Evolutionary conservation across 2,888 invertebrate species (phyloP), one percentile per base, ranked within the genome.

Genomic region (Thymelicus lineola): DNA sequence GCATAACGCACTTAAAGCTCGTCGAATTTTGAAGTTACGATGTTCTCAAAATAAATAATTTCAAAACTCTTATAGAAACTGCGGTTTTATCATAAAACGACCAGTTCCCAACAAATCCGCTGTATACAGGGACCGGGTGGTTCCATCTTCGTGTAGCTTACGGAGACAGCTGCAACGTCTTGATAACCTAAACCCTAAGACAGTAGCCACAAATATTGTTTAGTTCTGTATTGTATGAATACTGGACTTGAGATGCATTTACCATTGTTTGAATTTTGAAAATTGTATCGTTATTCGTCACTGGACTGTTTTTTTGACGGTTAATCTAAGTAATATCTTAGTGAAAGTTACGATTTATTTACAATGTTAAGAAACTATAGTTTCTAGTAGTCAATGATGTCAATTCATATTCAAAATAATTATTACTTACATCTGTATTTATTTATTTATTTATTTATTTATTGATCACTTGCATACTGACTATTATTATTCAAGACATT

Each of bases 141-240:
- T 50, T 50, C 12, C 17, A 50, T 50, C 48, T 38, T 38, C 42
- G 15, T 60, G 20, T 60, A 20, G 46, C 61, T 61, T 61, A 46
- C 6, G 46, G 68, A 42, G 70, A 71, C 74, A 69, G 61, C 77
- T 79, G 80, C 50, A 72, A 68, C 62, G 71, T 58, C 60, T 66
- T 70, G 80, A 80, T 80, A 80, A 73, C 76, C 59, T 50, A 50
- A 48, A 50, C 48, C 17, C 7, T 28, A 17, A 50, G 17, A 50
- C 15, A 17, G 17, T 50, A 1, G 9, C 46, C 7, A 17, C 48
- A 17, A 50, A 50, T 50, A 50, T 59, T 35, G 58, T 65, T 42
- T 42, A 10, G 12, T 42, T 72, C 63, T 71, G 74, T 69, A 70
- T 72, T 75, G 36, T 28, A 55, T 28, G 28, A 50, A 50, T 10